Conservation (phyloP, 2,113 vertebrate genomes). For the Lasiurus borealis region DNA sequence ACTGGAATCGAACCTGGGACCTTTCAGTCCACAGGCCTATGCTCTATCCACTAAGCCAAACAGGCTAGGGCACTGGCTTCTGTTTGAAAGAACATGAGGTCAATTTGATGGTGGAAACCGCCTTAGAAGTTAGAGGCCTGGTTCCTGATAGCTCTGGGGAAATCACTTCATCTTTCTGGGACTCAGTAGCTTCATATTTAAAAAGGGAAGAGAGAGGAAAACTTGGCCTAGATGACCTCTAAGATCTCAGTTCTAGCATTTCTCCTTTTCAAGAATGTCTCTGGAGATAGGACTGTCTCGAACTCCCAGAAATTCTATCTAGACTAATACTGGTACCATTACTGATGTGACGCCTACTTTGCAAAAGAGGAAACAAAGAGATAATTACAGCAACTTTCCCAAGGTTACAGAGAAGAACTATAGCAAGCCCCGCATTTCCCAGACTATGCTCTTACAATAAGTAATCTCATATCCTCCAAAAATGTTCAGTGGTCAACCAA, state of each 20-base stretch:
- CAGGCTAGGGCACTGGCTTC: not conserved
- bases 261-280: slow-evolving; percentile 8
- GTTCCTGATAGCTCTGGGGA: not conserved
- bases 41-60: not conserved
- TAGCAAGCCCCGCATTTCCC: not conserved
- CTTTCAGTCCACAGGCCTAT: not conserved
- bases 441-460: not conserved
- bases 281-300: not conserved
- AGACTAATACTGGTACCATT: not conserved
- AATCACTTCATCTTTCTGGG: not conserved
- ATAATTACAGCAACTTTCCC: not conserved
- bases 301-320: not conserved
- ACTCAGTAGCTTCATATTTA: not conserved
- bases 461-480: not conserved
- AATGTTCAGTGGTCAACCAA: not conserved
- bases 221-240: not conserved
- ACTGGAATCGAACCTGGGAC: not conserved
- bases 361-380: not conserved
- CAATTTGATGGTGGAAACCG: not conserved
- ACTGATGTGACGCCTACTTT: not conserved
- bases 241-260: not conserved
- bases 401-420: not conserved
- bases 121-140: not conserved
- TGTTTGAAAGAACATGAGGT: not conserved
- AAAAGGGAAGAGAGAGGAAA: not conserved